Evolutionary conservation across 1,140 invertebrate genomes (phyloP), one percentile per base, ranked within the genome.

Genomic region (Drosophila nikananu): DNA sequence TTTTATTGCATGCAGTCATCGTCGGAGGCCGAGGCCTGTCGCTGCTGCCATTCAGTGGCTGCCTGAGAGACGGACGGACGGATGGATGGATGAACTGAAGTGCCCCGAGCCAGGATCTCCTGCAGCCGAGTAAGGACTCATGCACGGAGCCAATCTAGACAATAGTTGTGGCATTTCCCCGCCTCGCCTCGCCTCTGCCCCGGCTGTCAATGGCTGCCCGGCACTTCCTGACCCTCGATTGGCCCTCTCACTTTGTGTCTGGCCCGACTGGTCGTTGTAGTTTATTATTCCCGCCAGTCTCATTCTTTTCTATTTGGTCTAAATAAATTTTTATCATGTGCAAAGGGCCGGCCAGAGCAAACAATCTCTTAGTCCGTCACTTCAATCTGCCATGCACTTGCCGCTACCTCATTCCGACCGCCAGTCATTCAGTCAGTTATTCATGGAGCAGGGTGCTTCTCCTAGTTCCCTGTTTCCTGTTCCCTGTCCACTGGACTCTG

Each of bases 281-380:
- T 90, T 90, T 91, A 91, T 90, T 91, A 90, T 82, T 91, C 86
- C 86, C 86, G 76, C 81, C 65, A 80, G 86, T 68, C 86, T 80
- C 86, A 80, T 86, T 90, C 82, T 91, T 86, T 90, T 81, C 86
- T 89, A 90, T 89, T 89, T 86, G 81, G 71, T 89, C 86, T 90
- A 91, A 90, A 89, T 89, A 90, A 81, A 86, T 90, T 90, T 90
- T 89, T 89, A 90, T 90, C 86, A 86, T 90, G 86, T 89, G 81
- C 86, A 81, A 81, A 81, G 70, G 54, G 48, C 59, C 52, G 49
- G 46, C 10, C 61, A 57, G 54, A 58, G 46, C 61, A 66, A 77
- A 67, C 62, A 67, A 77, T 74, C 65, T 57, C 49, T 71, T 41
- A 58, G 75, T 70, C 75, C 49, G 46, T 72, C 76, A 78, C 63